Evolutionary conservation across 1,140 invertebrate species (phyloP).

Genomic region (Lithobius niger): DNA sequence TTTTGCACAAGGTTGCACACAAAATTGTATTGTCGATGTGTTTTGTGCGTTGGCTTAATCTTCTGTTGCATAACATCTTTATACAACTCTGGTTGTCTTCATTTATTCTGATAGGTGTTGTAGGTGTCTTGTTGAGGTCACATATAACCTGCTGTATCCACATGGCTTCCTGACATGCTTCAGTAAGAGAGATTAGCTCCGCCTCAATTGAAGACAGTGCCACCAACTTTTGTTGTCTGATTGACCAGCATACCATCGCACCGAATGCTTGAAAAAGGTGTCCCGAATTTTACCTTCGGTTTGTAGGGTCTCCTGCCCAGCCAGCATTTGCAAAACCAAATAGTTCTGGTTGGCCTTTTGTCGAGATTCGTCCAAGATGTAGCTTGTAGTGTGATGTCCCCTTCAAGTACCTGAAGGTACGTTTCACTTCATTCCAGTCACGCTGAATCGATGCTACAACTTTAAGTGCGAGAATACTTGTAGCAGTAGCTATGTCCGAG

Average conservation of each 20-base stretch:
- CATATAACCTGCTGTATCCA: slow-evolving; percentile 14
- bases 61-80: background rate
- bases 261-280: slow-evolving; percentile 25
- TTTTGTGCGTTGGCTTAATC: background rate
- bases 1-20: no score
- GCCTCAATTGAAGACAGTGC: slow-evolving; percentile 27
- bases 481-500: background rate
- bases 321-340: background rate
- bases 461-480: background rate
- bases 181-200: slow-evolving; percentile 29
- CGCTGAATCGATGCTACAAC: background rate
- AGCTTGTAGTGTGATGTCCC: no score
- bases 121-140: background rate
- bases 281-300: slow-evolving; percentile 28
- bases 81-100: background rate
- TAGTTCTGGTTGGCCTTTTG: no score
- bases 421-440: background rate
- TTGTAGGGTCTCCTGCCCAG: background rate
- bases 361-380: no score
- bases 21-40: background rate
- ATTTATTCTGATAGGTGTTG: background rate
- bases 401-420: background rate
- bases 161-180: slow-evolving; percentile 26
- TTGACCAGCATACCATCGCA: slow-evolving; percentile 22
- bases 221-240: slow-evolving; percentile 22